Evolutionary conservation across 1,140 invertebrate species (phyloP).

Genomic region (Ceratina japonica): DNA sequence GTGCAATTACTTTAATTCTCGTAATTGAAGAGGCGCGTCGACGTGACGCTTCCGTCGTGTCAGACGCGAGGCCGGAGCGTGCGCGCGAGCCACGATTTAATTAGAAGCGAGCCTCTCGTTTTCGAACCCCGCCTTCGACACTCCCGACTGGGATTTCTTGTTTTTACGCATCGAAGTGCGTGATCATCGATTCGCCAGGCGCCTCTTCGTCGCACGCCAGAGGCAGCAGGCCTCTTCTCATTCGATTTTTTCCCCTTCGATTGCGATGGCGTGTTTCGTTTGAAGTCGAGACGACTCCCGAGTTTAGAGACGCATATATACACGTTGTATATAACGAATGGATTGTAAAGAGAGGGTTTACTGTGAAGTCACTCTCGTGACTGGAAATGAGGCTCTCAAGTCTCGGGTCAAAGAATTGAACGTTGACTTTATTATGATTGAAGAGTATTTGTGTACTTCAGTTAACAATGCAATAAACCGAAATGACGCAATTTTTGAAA

Average conservation of each 20-base stretch:
- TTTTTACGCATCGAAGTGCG: constrained; percentile 18
- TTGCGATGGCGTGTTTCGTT: background rate
- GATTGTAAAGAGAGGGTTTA: background rate
- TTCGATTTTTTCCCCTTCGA: background rate
- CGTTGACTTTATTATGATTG: no score
- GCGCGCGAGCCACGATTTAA: constrained; percentile 18
- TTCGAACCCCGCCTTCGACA: background rate
- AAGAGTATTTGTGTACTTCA: no score
- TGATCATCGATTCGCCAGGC: constrained; percentile 25
- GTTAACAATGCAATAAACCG: no score
- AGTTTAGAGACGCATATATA: background rate
- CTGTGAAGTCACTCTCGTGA: no score
- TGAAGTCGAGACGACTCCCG: background rate
- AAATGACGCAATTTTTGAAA: no score
- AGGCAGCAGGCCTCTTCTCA: background rate
- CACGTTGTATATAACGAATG: background rate
- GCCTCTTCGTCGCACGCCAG: constrained; percentile 7
- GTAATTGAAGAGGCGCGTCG: constrained; percentile 46
- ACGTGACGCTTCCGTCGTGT: constrained; percentile 29
- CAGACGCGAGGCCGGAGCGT: constrained; percentile 4
- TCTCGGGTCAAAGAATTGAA: no score
- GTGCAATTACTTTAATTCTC: constrained; percentile 44
- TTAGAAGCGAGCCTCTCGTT: constrained; percentile 23
- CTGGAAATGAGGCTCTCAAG: no score
- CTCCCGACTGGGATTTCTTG: background rate